Conservation (phyloP, 2,113 vertebrate species). For the Oreochromis aureus region DNA sequence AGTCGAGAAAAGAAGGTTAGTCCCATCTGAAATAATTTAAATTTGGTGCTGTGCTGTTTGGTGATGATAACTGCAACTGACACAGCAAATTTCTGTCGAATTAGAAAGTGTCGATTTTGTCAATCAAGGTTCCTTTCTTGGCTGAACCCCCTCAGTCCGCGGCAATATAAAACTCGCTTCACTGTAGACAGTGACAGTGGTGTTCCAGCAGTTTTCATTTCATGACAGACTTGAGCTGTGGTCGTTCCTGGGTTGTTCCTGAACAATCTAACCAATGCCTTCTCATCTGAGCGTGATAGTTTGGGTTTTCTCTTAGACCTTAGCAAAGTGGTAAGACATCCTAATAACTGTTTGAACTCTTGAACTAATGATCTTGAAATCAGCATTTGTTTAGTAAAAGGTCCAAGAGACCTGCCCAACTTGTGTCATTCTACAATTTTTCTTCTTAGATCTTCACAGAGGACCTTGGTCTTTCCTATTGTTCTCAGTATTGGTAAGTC, state of each 20-base stretch:
- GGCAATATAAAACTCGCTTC: neutral
- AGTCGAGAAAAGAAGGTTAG: neutral
- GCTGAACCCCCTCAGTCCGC: neutral
- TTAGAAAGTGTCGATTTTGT: neutral
- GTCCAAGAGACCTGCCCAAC: neutral
- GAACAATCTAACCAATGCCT: neutral
- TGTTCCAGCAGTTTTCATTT: neutral
- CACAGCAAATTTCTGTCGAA: neutral
- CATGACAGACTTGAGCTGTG: neutral
- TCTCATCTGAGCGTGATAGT: neutral
- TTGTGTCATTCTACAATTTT: neutral
- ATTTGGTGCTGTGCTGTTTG: neutral
- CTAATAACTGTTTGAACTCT: neutral
- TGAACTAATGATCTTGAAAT: neutral
- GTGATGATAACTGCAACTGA: neutral
- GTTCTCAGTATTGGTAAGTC: neutral
- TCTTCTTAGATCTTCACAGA: neutral
- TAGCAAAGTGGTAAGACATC: neutral
- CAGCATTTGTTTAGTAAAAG: neutral
- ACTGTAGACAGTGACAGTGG: neutral
- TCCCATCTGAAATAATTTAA: neutral
- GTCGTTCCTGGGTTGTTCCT: neutral
- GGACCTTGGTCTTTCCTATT: neutral
- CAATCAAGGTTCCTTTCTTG: neutral
- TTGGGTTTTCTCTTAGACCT: neutral